These are phyloP conservation scores for Henricia sp. DNA, from an alignment of 53 echinoderm and acorn worm genomes.

Conservation along the genomic window DNA sequence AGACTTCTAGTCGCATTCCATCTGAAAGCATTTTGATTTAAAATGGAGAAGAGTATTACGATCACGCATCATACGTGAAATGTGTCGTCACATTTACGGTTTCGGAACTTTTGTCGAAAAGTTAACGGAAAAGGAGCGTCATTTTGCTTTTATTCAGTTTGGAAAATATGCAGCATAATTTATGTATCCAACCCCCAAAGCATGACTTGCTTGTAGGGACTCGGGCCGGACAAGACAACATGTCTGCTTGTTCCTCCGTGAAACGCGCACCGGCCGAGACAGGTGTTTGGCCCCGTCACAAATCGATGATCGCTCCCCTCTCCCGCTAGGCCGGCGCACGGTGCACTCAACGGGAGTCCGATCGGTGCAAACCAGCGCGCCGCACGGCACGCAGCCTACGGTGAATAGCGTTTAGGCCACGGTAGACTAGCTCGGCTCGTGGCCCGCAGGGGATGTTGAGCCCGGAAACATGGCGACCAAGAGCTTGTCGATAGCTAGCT, in stretches of 20 bases:
- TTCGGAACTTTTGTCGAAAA: too few species aligned
- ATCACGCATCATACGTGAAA: too few species aligned
- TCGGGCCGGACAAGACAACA: conserved; percentile 55
- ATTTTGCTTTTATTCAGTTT: too few species aligned
- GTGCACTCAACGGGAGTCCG: background rate
- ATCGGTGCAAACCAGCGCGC: conserved; percentile 13
- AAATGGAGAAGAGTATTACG: too few species aligned
- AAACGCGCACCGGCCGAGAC: conserved; percentile 40
- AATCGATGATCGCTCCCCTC: conserved; percentile 47
- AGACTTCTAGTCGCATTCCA: too few species aligned
- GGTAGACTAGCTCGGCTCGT: conserved; percentile 43
- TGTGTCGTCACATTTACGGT: too few species aligned
- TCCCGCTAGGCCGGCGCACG: background rate
- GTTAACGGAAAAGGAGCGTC: too few species aligned
- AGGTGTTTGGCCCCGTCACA: conserved; percentile 54
- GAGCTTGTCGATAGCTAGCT: conserved; percentile 38
- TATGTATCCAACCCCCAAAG: background rate
- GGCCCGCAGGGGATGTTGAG: conserved; percentile 16
- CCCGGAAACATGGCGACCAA: conserved; percentile 9
- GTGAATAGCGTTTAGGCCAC: conserved; percentile 62
- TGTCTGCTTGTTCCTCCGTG: conserved; percentile 53
- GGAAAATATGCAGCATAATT: too few species aligned
- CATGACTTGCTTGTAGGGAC: conserved; percentile 7
- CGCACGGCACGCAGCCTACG: too few species aligned
- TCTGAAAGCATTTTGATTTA: too few species aligned